Percentiles rank a stretch among this genome's conserved stretches.
These are phyloP conservation scores for Escarpia spicata DNA, from an alignment of 2,888 invertebrate species.

Conservation along the genomic window DNA sequence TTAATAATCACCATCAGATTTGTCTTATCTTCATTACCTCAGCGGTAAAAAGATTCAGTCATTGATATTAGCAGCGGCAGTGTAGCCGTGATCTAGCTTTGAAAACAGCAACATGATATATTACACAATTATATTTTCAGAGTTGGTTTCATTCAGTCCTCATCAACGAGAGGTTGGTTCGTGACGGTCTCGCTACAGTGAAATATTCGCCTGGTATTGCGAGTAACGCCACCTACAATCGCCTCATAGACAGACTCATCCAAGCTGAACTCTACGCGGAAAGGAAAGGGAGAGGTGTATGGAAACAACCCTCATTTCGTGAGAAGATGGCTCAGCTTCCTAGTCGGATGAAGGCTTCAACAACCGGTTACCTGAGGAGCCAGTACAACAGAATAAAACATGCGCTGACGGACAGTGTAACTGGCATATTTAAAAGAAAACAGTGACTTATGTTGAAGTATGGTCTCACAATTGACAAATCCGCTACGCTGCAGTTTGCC, in stretches of 20 bases:
- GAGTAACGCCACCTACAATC: background rate
- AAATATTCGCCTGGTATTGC: background rate
- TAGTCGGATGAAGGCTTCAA: background rate
- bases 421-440: background rate
- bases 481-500: no score
- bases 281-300: background rate
- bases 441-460: background rate
- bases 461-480: background rate
- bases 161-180: background rate
- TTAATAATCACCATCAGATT: no score
- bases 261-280: background rate
- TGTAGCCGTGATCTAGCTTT: no score
- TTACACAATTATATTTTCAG: background rate
- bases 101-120: background rate
- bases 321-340: slow-evolving; percentile 1
- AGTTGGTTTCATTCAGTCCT: background rate
- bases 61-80: no score
- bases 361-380: background rate
- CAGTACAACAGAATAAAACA: background rate
- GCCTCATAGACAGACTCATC: background rate
- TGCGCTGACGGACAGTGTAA: background rate
- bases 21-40: no score
- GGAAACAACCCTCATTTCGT: background rate
- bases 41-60: no score
- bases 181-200: background rate